phyloP scores from a whole-genome alignment of 30 jellyfish, hydroid and myxozoan species.

The Euphysa ruthae region DNA sequence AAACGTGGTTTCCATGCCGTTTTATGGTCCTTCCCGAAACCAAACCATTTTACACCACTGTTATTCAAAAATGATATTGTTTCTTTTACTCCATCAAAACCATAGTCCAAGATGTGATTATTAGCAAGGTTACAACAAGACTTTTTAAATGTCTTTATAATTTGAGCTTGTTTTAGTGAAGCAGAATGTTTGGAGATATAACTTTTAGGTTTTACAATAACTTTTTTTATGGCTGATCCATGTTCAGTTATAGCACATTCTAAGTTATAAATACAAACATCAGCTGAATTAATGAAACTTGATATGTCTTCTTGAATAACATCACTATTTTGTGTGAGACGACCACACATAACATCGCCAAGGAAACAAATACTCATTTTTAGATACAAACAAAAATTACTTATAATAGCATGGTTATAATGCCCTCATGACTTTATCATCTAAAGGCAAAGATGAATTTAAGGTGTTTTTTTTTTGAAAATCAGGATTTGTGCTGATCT shows the following conservation, averaged over 20 bases:
- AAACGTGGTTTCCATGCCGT: conserved; percentile 41
- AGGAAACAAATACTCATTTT: not conserved
- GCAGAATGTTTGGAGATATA: conserved; percentile 6
- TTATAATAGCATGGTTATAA: too few relatives aligned
- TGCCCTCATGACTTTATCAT: too few relatives aligned
- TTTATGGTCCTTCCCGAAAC: conserved; percentile 19
- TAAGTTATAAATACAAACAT: not conserved
- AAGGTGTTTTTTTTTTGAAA: too few relatives aligned
- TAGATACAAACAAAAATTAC: not conserved
- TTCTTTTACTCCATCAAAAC: conserved; percentile 16
- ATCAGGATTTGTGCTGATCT: too few relatives aligned
- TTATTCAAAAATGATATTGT: conserved; percentile 14
- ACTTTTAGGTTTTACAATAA: not conserved
- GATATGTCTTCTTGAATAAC: not conserved
- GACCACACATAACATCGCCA: conserved; percentile 22
- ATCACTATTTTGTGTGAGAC: not conserved
- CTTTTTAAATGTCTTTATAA: not conserved
- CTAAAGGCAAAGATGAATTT: too few relatives aligned
- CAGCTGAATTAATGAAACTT: not conserved
- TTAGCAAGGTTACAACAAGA: conserved; percentile 13
- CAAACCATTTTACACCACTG: conserved; percentile 22
- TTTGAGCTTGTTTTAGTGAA: not conserved
- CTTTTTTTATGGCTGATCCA: not conserved
- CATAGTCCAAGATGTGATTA: conserved; percentile 29
- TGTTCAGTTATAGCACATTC: conserved; percentile 9